phyloP scores from a whole-genome alignment of 2,797 vertebrate genomes.

The Phoebastria nigripes region DNA sequence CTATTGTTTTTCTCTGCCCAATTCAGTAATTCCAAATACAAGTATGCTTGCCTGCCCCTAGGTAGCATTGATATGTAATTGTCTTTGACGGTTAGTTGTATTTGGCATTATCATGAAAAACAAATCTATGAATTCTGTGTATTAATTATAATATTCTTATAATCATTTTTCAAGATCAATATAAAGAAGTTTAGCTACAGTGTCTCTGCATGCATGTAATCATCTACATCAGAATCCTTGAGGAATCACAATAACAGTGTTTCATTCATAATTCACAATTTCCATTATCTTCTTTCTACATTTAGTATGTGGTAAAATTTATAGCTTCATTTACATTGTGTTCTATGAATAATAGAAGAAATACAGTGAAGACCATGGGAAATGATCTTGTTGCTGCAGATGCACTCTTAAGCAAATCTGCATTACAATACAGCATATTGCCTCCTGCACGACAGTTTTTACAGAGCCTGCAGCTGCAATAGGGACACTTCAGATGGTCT shows the following conservation, averaged over 20 bases:
- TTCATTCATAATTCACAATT: constrained; percentile 87
- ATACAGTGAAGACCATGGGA: constrained; percentile 79
- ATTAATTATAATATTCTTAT: constrained; percentile 68
- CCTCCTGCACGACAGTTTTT: constrained; percentile 4
- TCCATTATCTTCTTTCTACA: constrained; percentile 81
- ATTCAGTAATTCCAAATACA: constrained; percentile 31
- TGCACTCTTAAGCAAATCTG: constrained; percentile 70
- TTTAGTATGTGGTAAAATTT: constrained; percentile 80
- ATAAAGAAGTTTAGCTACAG: constrained; percentile 65
- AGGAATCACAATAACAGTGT: constrained; percentile 81
- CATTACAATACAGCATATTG: constrained; percentile 69
- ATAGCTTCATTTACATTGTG: constrained; percentile 85
- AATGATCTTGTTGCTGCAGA: constrained; percentile 69
- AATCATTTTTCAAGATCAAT: constrained; percentile 62
- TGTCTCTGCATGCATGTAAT: constrained; percentile 74
- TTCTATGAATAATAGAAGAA: constrained; percentile 85
- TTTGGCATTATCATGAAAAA: constrained; percentile 57
- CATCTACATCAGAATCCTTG: constrained; percentile 77
- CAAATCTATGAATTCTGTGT: constrained; percentile 55
- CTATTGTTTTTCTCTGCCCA: not conserved
- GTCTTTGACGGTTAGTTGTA: constrained; percentile 39
- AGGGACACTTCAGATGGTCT: constrained; percentile 70
- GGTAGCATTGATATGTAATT: constrained; percentile 45
- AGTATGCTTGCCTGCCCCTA: constrained; percentile 4
- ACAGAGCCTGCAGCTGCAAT: constrained; percentile 71